phyloP scores from a whole-genome alignment of 2,113 vertebrate species.

The Hassar affinis region DNA sequence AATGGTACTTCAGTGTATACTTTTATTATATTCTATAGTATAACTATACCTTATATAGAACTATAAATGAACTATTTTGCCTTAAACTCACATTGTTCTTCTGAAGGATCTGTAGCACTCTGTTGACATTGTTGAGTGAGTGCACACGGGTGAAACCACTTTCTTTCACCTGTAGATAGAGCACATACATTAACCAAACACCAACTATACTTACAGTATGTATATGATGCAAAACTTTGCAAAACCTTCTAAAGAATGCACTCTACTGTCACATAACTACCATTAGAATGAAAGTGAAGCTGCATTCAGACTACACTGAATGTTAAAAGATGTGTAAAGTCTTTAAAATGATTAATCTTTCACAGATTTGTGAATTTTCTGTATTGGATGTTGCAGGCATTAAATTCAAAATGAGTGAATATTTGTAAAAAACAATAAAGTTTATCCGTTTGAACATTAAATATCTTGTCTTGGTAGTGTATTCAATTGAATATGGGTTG shows the following conservation, averaged over 20 bases:
- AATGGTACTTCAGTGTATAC: no score
- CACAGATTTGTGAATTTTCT: neutral
- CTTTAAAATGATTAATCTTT: neutral
- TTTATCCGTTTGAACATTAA: no score
- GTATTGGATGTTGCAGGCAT: no score
- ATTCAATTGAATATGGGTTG: no score
- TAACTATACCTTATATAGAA: neutral
- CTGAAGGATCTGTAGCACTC: slow-evolving; percentile 89
- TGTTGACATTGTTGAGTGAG: slow-evolving; percentile 98
- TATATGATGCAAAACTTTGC: neutral
- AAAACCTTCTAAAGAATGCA: neutral
- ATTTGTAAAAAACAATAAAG: no score
- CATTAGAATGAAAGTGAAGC: neutral
- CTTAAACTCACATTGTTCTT: slow-evolving; percentile 92
- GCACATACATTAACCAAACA: slow-evolving; percentile 44
- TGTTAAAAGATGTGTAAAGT: neutral
- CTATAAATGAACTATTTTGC: neutral
- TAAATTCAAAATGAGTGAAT: no score
- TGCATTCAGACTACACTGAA: neutral
- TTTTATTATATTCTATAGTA: no score
- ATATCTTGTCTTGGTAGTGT: no score
- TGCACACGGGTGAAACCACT: slow-evolving; percentile 94
- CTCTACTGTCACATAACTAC: neutral
- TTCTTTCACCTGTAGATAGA: slow-evolving; percentile 85
- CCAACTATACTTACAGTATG: neutral